phyloP scores from a whole-genome alignment of 2,888 invertebrate genomes.

The Clivina fossor region DNA sequence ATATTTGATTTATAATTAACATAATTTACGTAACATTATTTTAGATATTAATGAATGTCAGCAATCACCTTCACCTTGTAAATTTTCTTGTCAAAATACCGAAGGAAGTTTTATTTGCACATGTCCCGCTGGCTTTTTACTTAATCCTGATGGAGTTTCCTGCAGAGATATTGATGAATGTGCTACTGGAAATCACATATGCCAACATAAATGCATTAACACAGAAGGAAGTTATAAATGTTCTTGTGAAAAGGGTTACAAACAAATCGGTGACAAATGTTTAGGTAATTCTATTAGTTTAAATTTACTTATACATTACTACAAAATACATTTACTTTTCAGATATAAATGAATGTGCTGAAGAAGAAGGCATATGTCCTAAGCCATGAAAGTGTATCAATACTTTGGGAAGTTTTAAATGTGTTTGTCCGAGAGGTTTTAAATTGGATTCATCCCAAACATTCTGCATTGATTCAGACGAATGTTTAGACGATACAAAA shows the following conservation, averaged over 20 bases:
- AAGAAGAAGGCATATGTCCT: conserved; percentile 65
- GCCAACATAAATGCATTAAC: conserved; percentile 76
- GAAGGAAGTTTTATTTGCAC: conserved; percentile 77
- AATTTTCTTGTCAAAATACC: conserved; percentile 78
- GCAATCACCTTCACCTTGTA: conserved; percentile 71
- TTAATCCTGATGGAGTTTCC: conserved; percentile 73
- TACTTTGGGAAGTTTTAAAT: conserved; percentile 78
- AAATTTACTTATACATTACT: conserved; percentile 11
- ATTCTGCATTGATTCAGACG: conserved; percentile 76
- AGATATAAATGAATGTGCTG: conserved; percentile 84
- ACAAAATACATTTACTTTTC: conserved; percentile 34
- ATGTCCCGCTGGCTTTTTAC: conserved; percentile 75
- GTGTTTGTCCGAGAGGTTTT: conserved; percentile 81
- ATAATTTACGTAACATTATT: conserved; percentile 39
- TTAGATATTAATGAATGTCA: conserved; percentile 79
- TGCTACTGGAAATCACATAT: conserved; percentile 71
- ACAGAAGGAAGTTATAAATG: conserved; percentile 79
- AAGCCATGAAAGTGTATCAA: conserved; percentile 80
- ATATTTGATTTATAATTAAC: conserved; percentile 4
- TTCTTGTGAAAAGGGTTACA: conserved; percentile 73
- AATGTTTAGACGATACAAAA: conserved; percentile 71
- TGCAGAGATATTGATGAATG: conserved; percentile 83
- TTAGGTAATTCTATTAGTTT: conserved; percentile 58
- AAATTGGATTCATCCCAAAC: conserved; percentile 69
- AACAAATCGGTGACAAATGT: conserved; percentile 74